These are phyloP conservation scores for Catamblyrhynchus diadema DNA, from an alignment of 2,797 vertebrate species.

Conservation along the genomic window DNA sequence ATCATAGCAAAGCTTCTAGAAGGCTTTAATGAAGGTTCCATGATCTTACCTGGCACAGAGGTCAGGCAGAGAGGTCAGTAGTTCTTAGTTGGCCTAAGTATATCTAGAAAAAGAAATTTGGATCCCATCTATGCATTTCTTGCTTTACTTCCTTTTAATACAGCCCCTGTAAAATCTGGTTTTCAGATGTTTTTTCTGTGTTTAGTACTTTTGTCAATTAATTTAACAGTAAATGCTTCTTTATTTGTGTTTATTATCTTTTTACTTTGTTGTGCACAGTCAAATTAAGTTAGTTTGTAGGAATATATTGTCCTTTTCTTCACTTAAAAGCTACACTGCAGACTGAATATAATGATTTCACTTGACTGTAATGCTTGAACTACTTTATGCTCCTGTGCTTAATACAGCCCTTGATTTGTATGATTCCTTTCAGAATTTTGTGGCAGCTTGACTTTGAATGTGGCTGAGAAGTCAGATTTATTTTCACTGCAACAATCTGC, in stretches of 20 bases:
- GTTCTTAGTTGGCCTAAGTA: neutral
- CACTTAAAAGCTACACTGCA: neutral
- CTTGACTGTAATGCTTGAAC: neutral
- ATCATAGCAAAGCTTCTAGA: neutral
- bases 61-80: neutral
- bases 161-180: fast-evolving
- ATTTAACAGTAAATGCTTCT: neutral
- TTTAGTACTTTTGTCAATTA: neutral
- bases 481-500: slow-evolving; percentile 11
- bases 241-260: neutral
- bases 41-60: neutral
- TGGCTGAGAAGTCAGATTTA: slow-evolving; percentile 8
- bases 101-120: neutral
- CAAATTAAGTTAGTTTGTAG: neutral
- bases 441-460: slow-evolving; percentile 2
- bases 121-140: neutral
- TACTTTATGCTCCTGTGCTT: neutral
- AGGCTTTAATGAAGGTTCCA: neutral
- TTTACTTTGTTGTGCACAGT: neutral
- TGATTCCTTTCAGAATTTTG: slow-evolving; percentile 6
- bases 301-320: neutral
- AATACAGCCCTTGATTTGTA: neutral
- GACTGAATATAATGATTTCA: neutral
- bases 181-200: neutral
- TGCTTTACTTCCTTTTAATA: neutral